Evolutionary conservation across 1,140 invertebrate species (phyloP), one percentile per base, ranked within the genome.

Genomic region (Apis laboriosa): DNA sequence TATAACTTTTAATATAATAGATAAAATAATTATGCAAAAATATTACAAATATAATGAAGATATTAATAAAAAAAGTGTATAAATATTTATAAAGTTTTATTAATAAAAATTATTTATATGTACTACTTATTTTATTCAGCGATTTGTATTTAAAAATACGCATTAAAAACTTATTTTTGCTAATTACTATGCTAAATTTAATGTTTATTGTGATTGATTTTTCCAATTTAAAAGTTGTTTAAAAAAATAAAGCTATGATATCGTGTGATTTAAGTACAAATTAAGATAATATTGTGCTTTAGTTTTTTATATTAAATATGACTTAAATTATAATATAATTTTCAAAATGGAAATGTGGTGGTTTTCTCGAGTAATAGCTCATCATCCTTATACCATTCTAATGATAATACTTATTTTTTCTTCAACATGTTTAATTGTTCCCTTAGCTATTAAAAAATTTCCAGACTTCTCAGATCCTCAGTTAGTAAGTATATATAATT

Each of bases 391-490:
- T 92, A 91, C 96, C 70, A 95, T 97, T 87, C 93, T 98, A 79
- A 92, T 96, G 61, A 94, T 94, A 58, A 95, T 97, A 73, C 95
- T 96, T 88, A 94, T 96, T 68, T 95, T 97, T 77, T 97, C 96
- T 66, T 95, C 95, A 34, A 95, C 96, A 67, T 96, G 97, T 90
- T 95, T 97, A 21, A 95, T 97, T 63, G 95, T 97, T 70, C 96
- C 97, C 28, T 91, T 98, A 28, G 95, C 96, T 67, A 95, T 95
- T 12, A 96, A 96, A 89, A 95, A 96, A 51, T 92, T 96, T 70
- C 97, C 97, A 24, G 96, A 97, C 92, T 98, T 98, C 92, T 95
- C 96, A 66, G 97, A 98, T 91, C 97, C 97, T 43, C 95, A 96
- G 86, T 93, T 97, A 92, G 96, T 96, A 89, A 90, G 94, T 94